These are phyloP conservation scores for Mormyrops boulengeri DNA, from an alignment of 2,797 vertebrate genomes.

Conservation along the genomic window DNA sequence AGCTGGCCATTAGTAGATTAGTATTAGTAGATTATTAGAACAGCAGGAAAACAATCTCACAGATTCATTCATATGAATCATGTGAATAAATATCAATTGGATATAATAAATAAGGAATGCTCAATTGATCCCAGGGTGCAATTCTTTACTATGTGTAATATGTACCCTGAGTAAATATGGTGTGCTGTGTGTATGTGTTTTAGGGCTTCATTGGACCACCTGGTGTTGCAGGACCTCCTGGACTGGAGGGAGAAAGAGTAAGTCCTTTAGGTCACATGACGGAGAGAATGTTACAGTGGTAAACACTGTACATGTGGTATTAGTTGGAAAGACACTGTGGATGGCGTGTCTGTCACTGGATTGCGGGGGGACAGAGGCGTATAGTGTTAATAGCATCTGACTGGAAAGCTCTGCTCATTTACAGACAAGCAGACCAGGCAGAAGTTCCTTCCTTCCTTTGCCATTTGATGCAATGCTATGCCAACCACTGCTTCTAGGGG, in stretches of 20 bases:
- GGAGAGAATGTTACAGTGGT: background rate
- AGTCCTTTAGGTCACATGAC: conserved; percentile 37
- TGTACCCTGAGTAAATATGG: background rate
- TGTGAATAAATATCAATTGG: background rate
- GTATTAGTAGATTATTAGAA: background rate
- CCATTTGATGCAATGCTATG: background rate
- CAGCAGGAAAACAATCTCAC: background rate
- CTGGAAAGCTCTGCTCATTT: background rate
- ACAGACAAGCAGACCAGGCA: background rate
- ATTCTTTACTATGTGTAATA: background rate
- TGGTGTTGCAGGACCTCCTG: conserved; percentile 76
- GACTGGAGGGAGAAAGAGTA: conserved; percentile 86
- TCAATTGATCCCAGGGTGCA: background rate
- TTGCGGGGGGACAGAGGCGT: background rate
- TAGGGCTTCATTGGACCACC: conserved; percentile 93
- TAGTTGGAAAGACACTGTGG: background rate
- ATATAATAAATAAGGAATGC: background rate
- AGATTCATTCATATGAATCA: background rate
- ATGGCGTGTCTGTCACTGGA: background rate
- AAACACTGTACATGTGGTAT: background rate
- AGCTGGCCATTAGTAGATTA: background rate
- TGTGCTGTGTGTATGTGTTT: conserved; percentile 29
- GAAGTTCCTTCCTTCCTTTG: background rate
- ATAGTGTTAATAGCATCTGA: background rate
- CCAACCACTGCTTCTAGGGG: background rate